These are phyloP conservation scores for Epinephelus malabaricus DNA, from an alignment of 2,797 vertebrate genomes.

Conservation along the genomic window DNA sequence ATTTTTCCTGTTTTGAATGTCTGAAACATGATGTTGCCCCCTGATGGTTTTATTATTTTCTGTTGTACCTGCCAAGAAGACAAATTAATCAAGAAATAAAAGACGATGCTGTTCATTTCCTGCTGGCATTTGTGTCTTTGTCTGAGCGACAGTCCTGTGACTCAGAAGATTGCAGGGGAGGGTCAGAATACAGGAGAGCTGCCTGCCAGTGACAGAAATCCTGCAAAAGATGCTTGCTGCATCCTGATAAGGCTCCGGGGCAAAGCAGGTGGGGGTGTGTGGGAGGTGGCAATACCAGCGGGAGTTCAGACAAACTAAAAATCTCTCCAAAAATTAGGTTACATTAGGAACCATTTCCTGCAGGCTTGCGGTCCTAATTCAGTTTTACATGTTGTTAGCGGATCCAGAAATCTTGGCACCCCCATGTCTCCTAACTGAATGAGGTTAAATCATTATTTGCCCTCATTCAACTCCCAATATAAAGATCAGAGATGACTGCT, in stretches of 20 bases:
- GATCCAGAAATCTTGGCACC: constrained; percentile 27
- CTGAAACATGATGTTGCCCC: constrained; percentile 56
- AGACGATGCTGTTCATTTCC: constrained; percentile 73
- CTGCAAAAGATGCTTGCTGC: constrained; percentile 58
- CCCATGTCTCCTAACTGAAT: neutral
- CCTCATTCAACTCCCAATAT: constrained; percentile 31
- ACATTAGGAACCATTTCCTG: constrained; percentile 37
- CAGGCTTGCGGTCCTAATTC: constrained; percentile 10
- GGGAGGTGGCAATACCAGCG: constrained; percentile 31
- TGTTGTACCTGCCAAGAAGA: constrained; percentile 75
- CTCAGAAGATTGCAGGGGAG: constrained; percentile 50
- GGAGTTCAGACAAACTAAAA: constrained; percentile 50
- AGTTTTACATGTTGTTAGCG: constrained; percentile 3
- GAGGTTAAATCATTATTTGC: constrained; percentile 48
- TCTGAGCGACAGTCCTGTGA: constrained; percentile 40
- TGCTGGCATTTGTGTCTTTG: constrained; percentile 63
- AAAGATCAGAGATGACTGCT: constrained; percentile 57
- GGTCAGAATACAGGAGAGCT: constrained; percentile 57
- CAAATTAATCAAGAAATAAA: constrained; percentile 75
- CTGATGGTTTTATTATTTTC: constrained; percentile 69
- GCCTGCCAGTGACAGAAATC: constrained; percentile 58
- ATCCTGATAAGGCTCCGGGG: constrained; percentile 72
- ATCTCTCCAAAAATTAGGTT: constrained; percentile 25
- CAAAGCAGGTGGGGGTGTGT: constrained; percentile 41
- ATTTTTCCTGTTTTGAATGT: constrained; percentile 52